Conservation (phyloP, 1,140 invertebrate species). For the Vanessa tameamea region DNA sequence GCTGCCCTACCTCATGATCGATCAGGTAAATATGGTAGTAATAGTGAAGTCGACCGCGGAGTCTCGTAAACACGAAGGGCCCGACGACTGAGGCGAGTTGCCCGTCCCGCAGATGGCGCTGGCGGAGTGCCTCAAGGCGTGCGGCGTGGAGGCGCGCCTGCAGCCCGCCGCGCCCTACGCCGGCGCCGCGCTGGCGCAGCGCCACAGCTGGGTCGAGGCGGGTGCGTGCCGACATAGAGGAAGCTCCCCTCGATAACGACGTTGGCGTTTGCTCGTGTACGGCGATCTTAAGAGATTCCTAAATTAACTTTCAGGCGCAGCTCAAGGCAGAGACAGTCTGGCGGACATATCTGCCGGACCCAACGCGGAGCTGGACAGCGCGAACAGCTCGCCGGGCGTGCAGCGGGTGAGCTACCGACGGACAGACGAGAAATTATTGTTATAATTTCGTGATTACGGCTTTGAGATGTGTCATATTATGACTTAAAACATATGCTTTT, state of each 20-base stretch:
- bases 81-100: too few relatives aligned
- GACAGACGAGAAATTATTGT: too few relatives aligned
- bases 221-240: conserved; percentile 64
- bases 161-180: conserved; percentile 84
- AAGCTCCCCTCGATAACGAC: too few relatives aligned
- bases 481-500: too few relatives aligned
- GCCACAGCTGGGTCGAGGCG: conserved; percentile 89
- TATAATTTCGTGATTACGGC: too few relatives aligned
- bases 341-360: conserved; percentile 85
- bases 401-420: conserved; percentile 83
- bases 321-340: conserved; percentile 81
- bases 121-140: conserved; percentile 84
- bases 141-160: conserved; percentile 86
- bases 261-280: too few relatives aligned
- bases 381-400: conserved; percentile 91
- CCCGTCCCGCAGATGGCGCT: conserved; percentile 81
- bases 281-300: too few relatives aligned
- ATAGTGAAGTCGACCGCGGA: not conserved
- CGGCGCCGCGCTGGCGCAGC: conserved; percentile 75
- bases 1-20: conserved; percentile 85
- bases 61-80: too few relatives aligned
- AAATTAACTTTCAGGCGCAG: conserved; percentile 50
- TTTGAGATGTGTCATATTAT: not conserved
- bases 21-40: conserved; percentile 79
- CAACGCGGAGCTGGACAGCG: conserved; percentile 90